Evolutionary conservation across 2,888 invertebrate genomes (phyloP).

Genomic region (Perizoma affinitatum): DNA sequence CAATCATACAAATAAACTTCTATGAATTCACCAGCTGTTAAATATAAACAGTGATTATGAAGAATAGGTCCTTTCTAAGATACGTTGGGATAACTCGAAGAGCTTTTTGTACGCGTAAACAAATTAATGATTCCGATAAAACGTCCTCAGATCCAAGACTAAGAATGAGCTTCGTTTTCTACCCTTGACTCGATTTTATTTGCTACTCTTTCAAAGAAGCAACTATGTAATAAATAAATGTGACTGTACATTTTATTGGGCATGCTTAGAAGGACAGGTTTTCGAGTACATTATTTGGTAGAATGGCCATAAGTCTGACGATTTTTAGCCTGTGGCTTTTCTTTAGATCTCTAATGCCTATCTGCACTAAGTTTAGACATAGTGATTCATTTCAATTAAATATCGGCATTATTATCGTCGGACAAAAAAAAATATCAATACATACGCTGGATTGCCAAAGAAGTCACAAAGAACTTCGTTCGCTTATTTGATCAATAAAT

Average conservation of each 20-base stretch:
- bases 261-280: no score
- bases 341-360: no score
- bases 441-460: no score
- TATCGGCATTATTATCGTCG: no score
- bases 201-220: constrained; percentile 1
- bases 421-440: no score
- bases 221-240: background rate
- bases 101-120: constrained; percentile 16
- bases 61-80: constrained; percentile 23
- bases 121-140: constrained; percentile 7
- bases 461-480: no score
- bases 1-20: background rate
- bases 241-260: background rate
- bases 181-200: background rate
- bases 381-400: no score
- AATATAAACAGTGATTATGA: constrained; percentile 22
- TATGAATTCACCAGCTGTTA: background rate
- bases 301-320: no score
- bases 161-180: background rate
- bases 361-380: no score
- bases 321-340: no score
- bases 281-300: no score
- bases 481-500: no score
- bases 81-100: constrained; percentile 8
- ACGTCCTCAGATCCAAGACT: constrained; percentile 4